Base-by-base conservation (phyloP, 2,888 invertebrate species). In the Alviniconcha strummeri region DNA sequence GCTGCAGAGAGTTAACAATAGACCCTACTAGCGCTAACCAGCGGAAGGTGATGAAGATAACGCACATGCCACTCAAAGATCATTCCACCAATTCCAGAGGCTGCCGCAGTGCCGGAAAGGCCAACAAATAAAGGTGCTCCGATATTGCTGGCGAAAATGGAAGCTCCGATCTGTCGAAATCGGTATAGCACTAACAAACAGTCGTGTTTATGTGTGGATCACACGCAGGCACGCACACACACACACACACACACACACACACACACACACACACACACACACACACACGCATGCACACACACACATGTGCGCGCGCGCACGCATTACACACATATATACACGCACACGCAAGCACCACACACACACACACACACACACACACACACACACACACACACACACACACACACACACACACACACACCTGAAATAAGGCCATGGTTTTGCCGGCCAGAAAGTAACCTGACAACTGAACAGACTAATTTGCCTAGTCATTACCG, bases 11-110 rank as follows among this genome's bases (percentile, higher is more conserved):
- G 36, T 1, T 36, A 36, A 36, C 36, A 36, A 36, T 36, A 36
- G 36, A 36, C 36, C 36, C 36, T 36, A 36, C 36, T 36, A 36
- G 36, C 36, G 36, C 36, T 36, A 36, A 36, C 36, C 36, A 36
- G 36, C 36, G 36, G 36, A 36, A 36, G 3, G 36, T 36, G 36
- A 36, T 36, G 36, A 36, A 36, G 36, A 36, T 82, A 82, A 88
- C 89, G 85, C 80, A 90, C 90, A 84, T 90, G 89, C 90, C 90
- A 90, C 81, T 91, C 91, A 84, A 89, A 91, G 85, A 90, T 90
- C 81, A 88, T 84, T 1, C 89, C 89, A 11, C 89, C 90, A 19
- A 88, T 84, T 4, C 90, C 90, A 52, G 86, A 85, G 11, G 89
- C 90, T 1, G 90, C 90, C 3, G 89, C 89, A 9, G 90, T 89